These are phyloP conservation scores for Eubasilissa regina DNA, from an alignment of 1,140 invertebrate species.

Conservation along the genomic window DNA sequence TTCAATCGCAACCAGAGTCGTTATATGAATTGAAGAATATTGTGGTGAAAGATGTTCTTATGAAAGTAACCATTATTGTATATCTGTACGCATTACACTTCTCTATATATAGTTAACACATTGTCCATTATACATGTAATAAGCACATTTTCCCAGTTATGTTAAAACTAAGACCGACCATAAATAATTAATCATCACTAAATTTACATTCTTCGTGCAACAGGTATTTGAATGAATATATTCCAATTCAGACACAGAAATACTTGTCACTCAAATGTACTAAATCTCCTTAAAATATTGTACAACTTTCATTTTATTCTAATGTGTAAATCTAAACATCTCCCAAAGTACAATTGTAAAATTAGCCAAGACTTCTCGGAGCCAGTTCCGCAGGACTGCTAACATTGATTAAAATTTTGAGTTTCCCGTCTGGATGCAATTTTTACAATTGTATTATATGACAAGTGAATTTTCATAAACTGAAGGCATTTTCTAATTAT, in stretches of 20 bases:
- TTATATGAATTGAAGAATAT: constrained; percentile 16
- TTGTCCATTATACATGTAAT: constrained; percentile 29
- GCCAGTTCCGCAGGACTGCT: neutral
- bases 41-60: neutral
- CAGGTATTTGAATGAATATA: constrained; percentile 40
- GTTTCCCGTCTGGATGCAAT: neutral
- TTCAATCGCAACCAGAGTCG: too few relatives aligned
- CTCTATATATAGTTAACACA: neutral
- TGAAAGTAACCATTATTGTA: constrained; percentile 42
- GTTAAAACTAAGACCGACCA: constrained; percentile 40
- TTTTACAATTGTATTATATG: constrained; percentile 15
- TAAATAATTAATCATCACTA: constrained; percentile 42
- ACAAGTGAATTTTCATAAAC: constrained; percentile 17
- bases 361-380: constrained; percentile 11
- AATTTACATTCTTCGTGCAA: constrained; percentile 39
- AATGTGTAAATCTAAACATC: constrained; percentile 31
- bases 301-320: constrained; percentile 34
- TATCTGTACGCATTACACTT: constrained; percentile 9
- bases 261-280: constrained; percentile 9
- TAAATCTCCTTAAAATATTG: constrained; percentile 41
- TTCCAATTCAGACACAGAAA: constrained; percentile 32
- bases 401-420: too few relatives aligned
- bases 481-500: constrained; percentile 30
- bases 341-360: constrained; percentile 22
- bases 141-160: constrained; percentile 41